Conservation (phyloP, 2,888 invertebrate genomes). For the Microctonus brassicae region DNA sequence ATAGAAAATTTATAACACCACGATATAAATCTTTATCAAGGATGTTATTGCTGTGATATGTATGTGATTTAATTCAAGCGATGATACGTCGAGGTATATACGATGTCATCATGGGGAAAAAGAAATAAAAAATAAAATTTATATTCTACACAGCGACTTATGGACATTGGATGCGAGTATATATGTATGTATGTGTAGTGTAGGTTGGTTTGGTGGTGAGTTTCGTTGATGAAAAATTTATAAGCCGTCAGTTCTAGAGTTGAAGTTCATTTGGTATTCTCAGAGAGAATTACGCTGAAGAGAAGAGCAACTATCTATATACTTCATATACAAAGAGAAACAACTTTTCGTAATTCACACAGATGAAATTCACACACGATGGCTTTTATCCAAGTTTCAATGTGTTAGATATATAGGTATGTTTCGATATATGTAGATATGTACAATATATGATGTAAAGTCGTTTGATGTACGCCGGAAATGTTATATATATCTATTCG, state of each 20-base stretch:
- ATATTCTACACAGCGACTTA: slow-evolving; percentile 4
- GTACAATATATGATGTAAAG: background rate
- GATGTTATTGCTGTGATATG: background rate
- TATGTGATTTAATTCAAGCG: background rate
- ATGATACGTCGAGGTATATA: background rate
- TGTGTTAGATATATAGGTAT: too few relatives aligned
- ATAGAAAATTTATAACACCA: background rate
- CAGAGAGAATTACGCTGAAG: slow-evolving; percentile 40
- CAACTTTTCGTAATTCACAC: background rate
- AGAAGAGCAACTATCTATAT: background rate
- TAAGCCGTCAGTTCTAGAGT: slow-evolving; percentile 13
- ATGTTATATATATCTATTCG: background rate
- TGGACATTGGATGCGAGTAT: slow-evolving; percentile 19
- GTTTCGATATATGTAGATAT: too few relatives aligned
- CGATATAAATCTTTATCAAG: background rate
- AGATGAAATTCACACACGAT: background rate
- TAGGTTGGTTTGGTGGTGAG: background rate
- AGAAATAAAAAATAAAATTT: background rate
- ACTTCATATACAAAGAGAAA: background rate
- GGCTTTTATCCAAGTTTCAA: background rate
- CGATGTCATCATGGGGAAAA: background rate
- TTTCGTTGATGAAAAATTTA: slow-evolving; percentile 29
- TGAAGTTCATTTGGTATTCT: slow-evolving; percentile 40
- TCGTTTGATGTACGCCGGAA: background rate
- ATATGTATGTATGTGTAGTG: slow-evolving; percentile 12